These are phyloP conservation scores for Nymphalis io DNA, from an alignment of 1,140 invertebrate genomes.

Conservation along the genomic window DNA sequence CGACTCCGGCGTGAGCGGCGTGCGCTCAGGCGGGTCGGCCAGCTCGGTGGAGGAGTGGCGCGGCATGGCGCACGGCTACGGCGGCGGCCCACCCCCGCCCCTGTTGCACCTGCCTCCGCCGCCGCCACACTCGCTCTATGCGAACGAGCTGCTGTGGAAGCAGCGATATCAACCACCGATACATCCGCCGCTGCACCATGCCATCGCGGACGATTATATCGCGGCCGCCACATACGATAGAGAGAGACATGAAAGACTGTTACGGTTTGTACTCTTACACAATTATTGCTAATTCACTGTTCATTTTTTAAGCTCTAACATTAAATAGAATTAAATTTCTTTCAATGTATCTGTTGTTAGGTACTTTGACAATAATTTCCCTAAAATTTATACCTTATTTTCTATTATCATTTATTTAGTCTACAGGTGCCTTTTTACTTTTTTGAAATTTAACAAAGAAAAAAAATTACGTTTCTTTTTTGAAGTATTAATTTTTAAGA, in stretches of 20 bases:
- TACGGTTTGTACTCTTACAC: conserved; percentile 60
- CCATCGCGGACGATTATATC: conserved; percentile 78
- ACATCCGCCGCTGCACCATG: conserved; percentile 68
- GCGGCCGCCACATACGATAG: conserved; percentile 75
- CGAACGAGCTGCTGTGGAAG: conserved; percentile 71
- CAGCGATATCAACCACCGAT: conserved; percentile 75
- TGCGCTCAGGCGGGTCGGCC: conserved; percentile 83
- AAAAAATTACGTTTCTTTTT: no score
- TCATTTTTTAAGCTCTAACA: no score
- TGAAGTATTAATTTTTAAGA: no score
- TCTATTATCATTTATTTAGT: no score
- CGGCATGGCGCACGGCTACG: conserved; percentile 76
- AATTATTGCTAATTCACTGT: neutral
- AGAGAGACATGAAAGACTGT: conserved; percentile 79
- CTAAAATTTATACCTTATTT: no score
- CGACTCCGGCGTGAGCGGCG: conserved; percentile 85
- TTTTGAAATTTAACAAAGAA: no score
- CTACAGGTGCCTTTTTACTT: no score
- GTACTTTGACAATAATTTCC: no score
- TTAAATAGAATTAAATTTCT: no score
- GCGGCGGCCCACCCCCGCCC: conserved; percentile 66
- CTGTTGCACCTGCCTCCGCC: conserved; percentile 72
- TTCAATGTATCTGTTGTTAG: no score
- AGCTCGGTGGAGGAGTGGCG: conserved; percentile 87
- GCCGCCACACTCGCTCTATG: conserved; percentile 71